Percentiles rank a stretch among this genome's conserved stretches.
Evolutionary conservation across 2,797 vertebrate genomes (phyloP).

Genomic region (Borostomias antarcticus): DNA sequence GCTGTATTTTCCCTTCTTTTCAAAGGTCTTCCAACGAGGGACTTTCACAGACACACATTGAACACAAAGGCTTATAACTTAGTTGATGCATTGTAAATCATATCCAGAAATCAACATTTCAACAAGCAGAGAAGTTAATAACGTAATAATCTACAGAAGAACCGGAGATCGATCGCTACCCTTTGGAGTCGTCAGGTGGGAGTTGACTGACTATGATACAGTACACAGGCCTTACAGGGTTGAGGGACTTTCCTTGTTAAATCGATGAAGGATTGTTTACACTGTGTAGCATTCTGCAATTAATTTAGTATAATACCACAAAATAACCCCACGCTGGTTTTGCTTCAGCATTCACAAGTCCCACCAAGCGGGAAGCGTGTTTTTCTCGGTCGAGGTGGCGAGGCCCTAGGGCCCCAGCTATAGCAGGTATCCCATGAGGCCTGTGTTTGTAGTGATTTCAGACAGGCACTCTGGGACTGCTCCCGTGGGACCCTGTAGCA

Average conservation of each 20-base stretch:
- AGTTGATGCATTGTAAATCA: not conserved
- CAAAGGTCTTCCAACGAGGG: slow-evolving; percentile 19
- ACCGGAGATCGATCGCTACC: no score
- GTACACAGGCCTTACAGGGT: no score
- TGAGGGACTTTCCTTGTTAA: no score
- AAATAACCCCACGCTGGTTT: not conserved
- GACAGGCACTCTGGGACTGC: slow-evolving; percentile 49
- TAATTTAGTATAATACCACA: not conserved
- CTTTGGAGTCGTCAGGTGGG: no score
- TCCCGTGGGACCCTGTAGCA: slow-evolving; percentile 55
- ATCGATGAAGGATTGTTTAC: no score
- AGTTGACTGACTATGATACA: no score
- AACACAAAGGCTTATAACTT: not conserved
- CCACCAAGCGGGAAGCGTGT: slow-evolving; percentile 31
- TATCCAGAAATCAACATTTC: not conserved
- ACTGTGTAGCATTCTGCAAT: no score
- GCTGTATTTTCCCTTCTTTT: slow-evolving; percentile 26
- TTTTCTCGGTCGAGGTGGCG: slow-evolving; percentile 34
- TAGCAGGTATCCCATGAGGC: slow-evolving; percentile 54
- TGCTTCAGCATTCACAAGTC: not conserved
- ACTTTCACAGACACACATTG: not conserved
- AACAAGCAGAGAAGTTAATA: no score
- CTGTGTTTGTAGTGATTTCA: slow-evolving; percentile 61
- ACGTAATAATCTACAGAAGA: not conserved
- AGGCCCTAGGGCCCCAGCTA: slow-evolving; percentile 46